Evolutionary conservation across 1,140 invertebrate species (phyloP), one percentile per base, ranked within the genome.

Genomic region (Panagrolaimus sp.): DNA sequence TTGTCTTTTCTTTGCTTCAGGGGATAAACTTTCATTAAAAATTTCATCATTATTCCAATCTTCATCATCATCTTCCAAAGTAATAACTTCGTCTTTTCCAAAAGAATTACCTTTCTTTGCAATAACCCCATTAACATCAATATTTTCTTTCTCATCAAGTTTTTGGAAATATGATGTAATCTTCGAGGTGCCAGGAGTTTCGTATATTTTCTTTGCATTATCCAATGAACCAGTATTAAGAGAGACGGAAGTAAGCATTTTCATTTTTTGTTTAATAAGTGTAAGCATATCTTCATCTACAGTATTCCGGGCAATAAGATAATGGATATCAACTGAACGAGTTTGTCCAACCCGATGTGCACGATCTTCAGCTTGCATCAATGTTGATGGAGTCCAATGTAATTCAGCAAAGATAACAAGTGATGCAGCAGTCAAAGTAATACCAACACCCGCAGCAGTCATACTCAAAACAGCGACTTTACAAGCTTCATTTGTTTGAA

Each of bases 351-450:
- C 92, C 58, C 95, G 88, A 84, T 98, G 94, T 21, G 90, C 94
- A 55, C 95, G 87, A 79, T 95, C 91, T 87, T 98, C 95, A 21
- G 94, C 95, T 86, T 95, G 93, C 15, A 88, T 89, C 64, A 96
- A 84, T 47, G 91, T 89, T 91, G 93, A 95, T 21, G 95, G 95
- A 86, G 96, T 98, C 94, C 94, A 98, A 83, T 92, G 93, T 58
- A 98, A 85, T 86, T 98, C 95, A 0, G 94, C 92, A 87, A 98
- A 98, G 1, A 98, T 85, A 14, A 98, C 94, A 6, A 94, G 84
- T 68, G 88, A 87, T 4, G 95, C 93, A 4, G 94, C 90, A 0
- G 94, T 97, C 43, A 98, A 86, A 8, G 93, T 98, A 62, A 97
- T 88, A 48, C 82, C 82, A 5, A 72, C 94, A 83, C 91, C 92